Evolutionary conservation across 2,797 vertebrate species (phyloP), one percentile per base, ranked within the genome.

Genomic region (Cuculus canorus): DNA sequence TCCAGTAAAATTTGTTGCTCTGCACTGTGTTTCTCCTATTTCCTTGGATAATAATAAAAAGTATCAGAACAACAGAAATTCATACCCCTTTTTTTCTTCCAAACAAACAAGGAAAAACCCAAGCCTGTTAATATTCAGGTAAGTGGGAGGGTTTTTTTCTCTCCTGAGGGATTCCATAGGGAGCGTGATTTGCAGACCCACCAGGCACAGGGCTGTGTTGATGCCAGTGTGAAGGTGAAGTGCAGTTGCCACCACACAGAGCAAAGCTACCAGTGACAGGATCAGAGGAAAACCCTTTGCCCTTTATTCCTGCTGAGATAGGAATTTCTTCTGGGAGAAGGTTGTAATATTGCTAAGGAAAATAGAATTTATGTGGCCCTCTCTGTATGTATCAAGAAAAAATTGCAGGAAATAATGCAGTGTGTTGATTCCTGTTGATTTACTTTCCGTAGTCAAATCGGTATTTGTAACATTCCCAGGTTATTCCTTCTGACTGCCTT

Each of bases 161-260:
- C 14, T 80, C 39, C 35, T 0, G 1, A 22, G 45, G 65, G 18
- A 25, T 19, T 35, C 33, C 18, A 2, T 1, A 28, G 25, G 78
- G 45, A 24, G 8, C 1, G 2, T 48, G 35, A 53, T n/a, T 21
- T 5, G 18, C 56, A 6, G 30, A 12, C n/a, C 30, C 5, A 0
- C 9, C 11, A 3, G 2, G 4, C 27, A 8, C 13, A 1, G 35
- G 15, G 35, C 7, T 3, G 1, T 2, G 23, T 3, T 27, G 63
- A 14, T 5, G 8, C 37, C 5, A 4, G 53, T 30, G 52, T 1
- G 1, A 60, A 21, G 32, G 13, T 10, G 32, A 16, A 54, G 2
- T 37, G n/a, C n/a, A 5, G 1, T n/a, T 32, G 47, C 12, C 53
- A 15, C 17, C 4, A 1, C 63, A 11, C 0, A 1, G 24, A 22